Base-by-base conservation (phyloP, 2,888 invertebrate genomes). In the Ypsolopha scabrella region DNA sequence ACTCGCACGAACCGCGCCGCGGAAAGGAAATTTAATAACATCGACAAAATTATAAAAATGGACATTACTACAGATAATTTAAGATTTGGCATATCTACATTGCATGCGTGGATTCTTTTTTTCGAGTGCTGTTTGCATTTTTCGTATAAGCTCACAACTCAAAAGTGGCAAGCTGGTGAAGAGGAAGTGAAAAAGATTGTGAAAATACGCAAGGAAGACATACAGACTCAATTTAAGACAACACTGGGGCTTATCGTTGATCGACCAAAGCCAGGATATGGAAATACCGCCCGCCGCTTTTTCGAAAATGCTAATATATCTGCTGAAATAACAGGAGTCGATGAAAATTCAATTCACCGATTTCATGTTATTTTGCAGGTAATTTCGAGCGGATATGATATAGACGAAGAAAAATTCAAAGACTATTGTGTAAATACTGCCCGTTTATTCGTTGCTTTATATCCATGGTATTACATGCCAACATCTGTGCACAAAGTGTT, bases 81-180 rank as follows among this genome's bases (percentile, higher is more conserved):
- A 6, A 50, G 55, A 51, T 63, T 61, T 49, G 64, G 64, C 11
- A 50, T 67, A 10, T 67, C 64, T 13, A 51, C 60, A 34, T 52
- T 67, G 13, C 67, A 67, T 53, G 61, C 63, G 7, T 56, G 66
- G 52, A 68, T 67, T 24, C 45, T 64, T 37, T 52, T 61, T 44
- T 64, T 67, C 54, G 61, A 66, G 55, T 57, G 51, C 36, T 35
- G 67, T 8, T 51, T 71, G 10, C 67, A 71, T 56, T 34, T 72
- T 8, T 47, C 65, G 10, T 68, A 72, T 50, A 67, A 67, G 52
- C 50, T 68, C 10, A 56, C 61, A 8, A 36, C 65, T n/a, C n/a
- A 62, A 50, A 64, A 63, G 53, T 66, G 65, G 61, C 61, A 64
- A 55, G 35, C 49, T 9, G 52, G 57, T 51, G 41, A 10, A n/a